phyloP scores from a whole-genome alignment of 1,140 invertebrate species.

The Cherax destructor region DNA sequence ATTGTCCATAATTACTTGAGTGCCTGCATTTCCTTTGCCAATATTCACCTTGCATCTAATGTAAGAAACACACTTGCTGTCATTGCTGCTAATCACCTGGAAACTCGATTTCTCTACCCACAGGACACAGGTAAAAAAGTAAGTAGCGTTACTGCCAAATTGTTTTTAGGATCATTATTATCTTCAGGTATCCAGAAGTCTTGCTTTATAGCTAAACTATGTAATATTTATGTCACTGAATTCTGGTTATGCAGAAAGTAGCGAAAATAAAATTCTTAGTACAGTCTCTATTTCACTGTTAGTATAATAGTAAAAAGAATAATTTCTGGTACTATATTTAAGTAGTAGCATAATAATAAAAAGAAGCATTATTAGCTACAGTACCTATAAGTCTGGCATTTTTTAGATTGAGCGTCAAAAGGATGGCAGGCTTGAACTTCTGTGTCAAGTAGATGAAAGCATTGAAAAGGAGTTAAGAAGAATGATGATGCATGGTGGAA shows the following conservation, averaged over 20 bases:
- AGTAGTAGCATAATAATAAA: too few species aligned
- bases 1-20: slow-evolving; percentile 52
- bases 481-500: slow-evolving; percentile 22
- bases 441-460: slow-evolving; percentile 53
- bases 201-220: too few species aligned
- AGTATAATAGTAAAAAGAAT: not conserved
- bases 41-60: slow-evolving; percentile 61
- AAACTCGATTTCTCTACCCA: slow-evolving; percentile 64
- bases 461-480: slow-evolving; percentile 54
- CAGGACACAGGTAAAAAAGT: not conserved
- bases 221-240: too few species aligned
- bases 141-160: not conserved
- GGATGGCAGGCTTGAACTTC: slow-evolving; percentile 63
- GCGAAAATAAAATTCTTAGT: not conserved
- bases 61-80: slow-evolving; percentile 56
- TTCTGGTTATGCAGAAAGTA: too few species aligned
- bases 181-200: too few species aligned
- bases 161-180: too few species aligned
- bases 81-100: slow-evolving; percentile 62
- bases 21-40: slow-evolving; percentile 62
- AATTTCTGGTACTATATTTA: not conserved
- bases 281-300: not conserved
- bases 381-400: too few species aligned
- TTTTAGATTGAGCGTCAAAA: slow-evolving; percentile 57
- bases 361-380: too few species aligned